Evolutionary conservation across 2,888 invertebrate genomes (phyloP), one percentile per base, ranked within the genome.

Genomic region (Drosophila imparisetae): DNA sequence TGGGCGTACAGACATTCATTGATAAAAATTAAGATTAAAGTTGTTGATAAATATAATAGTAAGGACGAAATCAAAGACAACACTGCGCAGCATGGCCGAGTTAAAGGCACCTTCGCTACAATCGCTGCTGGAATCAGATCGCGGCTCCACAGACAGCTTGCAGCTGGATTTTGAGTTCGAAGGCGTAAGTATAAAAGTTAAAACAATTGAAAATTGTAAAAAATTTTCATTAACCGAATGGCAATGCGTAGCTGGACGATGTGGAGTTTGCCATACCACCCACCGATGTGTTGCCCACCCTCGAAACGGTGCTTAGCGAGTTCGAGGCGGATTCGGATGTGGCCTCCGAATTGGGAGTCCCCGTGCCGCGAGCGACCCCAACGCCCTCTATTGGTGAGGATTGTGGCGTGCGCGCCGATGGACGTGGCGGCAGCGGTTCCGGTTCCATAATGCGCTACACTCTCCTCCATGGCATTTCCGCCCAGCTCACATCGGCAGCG

Each of bases 401-500:
- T 67, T 90, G 89, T 10, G 88, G 81, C 3, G 91, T 93, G 0
- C 95, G 95, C 13, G 94, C 95, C 11, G 88, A 85, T 55, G 90
- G 88, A 1, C 62, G 88, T 0, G 91, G 91, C 3, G 90, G 86
- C 4, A 87, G 86, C 0, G 89, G 89, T 11, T 91, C 93, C 1
- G 94, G 95, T 36, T 95, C 96, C 29, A 95, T 97, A 81, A 93
- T 97, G 83, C 94, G 96, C 59, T 97, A 97, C 92, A 95, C 96
- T 40, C 94, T 98, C 72, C 94, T 98, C 69, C 97, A 98, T 92
- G 98, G 97, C 74, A 95, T 98, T 59, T 97, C 98, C 5, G 95
- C 98, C 30, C 98, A 98, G 93, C 94, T 98, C 29, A 93, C 95
- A 74, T 97, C 98, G 68, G 98, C 98, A 53, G 95, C 96, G 87